Base-by-base conservation (phyloP, 1,140 invertebrate species). In the Aphelinus atriplicis region DNA sequence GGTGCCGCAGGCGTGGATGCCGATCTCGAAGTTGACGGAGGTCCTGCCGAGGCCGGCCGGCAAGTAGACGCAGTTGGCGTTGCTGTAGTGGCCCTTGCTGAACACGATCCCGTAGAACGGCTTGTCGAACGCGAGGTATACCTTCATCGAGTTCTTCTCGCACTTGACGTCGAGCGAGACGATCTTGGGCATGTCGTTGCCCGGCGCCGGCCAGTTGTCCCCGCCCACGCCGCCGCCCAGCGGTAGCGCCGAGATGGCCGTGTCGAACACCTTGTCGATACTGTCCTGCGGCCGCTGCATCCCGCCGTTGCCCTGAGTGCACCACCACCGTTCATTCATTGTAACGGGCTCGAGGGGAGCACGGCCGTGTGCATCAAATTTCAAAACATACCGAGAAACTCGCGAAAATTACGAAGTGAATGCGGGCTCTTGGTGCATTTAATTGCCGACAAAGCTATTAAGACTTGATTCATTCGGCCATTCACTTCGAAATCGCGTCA, bases 101-200 rank as follows among this genome's bases (percentile, higher is more conserved):
- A 97, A 98, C 48, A 98, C 94, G 71, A 97, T 97, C 3, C 96
- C 96, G 81, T 96, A 96, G 89, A 98, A 98, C 1, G 96, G 96
- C 82, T 97, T 95, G 81, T 98, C 96, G 81, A 98, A 97, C 73
- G 95, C 94, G 1, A 98, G 90, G 79, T 94, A 96, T 2, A 97
- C 95, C 83, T 96, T 93, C 96, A 98, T 98, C 56, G 94, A 90
- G 83, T 93, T 97, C 83, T 97, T 97, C 86, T 97, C 96, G 86
- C 96, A 98, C 85, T 97, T 96, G 0, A 97, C 96, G 81, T 98
- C 96, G 0, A 97, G 87, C 2, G 94, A 95, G 2, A 95, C 92
- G 66, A 97, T 97, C 87, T 96, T 96, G 0, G 96, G 95, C 94
- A 96, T 96, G 78, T 97, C 96, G 7, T 91, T 92, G 2, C 92